Base-by-base conservation (phyloP, 2,797 vertebrate genomes). In the Schizopygopsis malacanthus region DNA sequence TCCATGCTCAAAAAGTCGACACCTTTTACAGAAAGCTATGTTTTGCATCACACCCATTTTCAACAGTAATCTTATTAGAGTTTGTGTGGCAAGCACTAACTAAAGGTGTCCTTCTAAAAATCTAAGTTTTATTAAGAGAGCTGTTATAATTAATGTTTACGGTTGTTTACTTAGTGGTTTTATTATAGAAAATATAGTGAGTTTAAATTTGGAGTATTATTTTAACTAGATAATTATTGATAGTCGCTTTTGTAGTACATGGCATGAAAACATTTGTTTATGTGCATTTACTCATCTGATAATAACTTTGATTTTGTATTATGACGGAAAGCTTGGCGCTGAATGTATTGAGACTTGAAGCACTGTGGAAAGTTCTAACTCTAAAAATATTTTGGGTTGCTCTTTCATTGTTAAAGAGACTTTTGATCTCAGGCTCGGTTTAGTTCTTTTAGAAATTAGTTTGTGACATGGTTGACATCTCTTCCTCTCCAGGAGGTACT, bases 351-450 rank as follows among this genome's bases (percentile, higher is more conserved):
- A 59, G 20, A 16, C 63, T 25, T 79, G 54, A 79, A 79, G 39
- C 7, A 61, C 20, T n/a, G 7, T 43, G 61, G 22, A 77, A 79
- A 25, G 28, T 22, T 22, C 52, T 56, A n/a, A 20, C 39, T 78
- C 11, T 59, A 15, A 7, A 59, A 59, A 59, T 59, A 41, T 41
- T 78, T 78, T 54, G 54, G 37, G 37, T 43, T 78, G 12, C 54
- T 61, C 7, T 79, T 77, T 79, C 37, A 61, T 79, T 79, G 54
- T 37, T 12, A 59, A 43, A 13, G 33, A 78, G 2, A 43, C 54
- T 25, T 78, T 61, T 61, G 22, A 78, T 61, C 52, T 79, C 39
- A 79, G 54, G 13, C 37, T 79, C 41, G 39, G 18, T 41, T 78
- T n/a, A 8, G 12, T 78, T 41, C 0, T 25, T 43, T 79, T 61